Percentiles rank a stretch among this genome's conserved stretches.
Evolutionary conservation across 2,797 vertebrate species (phyloP).

Genomic region (Caiman crocodilus): DNA sequence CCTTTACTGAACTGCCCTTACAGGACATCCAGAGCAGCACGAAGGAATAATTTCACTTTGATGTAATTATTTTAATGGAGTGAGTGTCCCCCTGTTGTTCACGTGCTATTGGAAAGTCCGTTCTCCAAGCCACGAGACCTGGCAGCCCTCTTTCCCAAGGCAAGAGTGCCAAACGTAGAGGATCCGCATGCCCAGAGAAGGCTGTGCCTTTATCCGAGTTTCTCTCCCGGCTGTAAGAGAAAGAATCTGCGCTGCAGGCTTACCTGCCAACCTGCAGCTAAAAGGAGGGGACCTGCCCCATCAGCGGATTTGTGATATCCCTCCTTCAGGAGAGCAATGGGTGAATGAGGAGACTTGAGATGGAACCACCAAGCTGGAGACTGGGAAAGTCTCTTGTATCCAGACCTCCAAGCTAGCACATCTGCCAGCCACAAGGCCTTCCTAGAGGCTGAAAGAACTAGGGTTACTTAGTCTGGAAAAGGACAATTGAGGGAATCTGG

Average conservation of each 20-base stretch:
- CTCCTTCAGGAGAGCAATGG: neutral
- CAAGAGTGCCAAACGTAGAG: neutral
- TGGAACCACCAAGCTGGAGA: neutral
- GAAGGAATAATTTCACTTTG: neutral
- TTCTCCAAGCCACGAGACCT: neutral
- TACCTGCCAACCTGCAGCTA: neutral
- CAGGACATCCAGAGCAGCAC: neutral
- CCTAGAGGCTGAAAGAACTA: too few species aligned
- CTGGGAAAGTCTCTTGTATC: rapidly evolving
- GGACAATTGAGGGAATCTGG: too few species aligned
- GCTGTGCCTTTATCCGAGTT: neutral
- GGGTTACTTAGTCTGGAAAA: too few species aligned
- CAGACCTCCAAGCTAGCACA: neutral
- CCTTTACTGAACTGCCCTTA: neutral
- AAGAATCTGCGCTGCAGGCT: neutral
- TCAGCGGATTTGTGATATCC: neutral
- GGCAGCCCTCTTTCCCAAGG: neutral
- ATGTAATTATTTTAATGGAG: neutral
- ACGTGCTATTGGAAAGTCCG: neutral
- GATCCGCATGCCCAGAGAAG: neutral
- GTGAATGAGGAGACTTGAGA: neutral
- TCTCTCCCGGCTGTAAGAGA: rapidly evolving
- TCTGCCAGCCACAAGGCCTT: neutral
- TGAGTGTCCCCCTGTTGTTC: too few species aligned
- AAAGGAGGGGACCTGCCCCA: neutral